These are phyloP conservation scores for Cricetomys ansorgei DNA, from an alignment of 2,113 vertebrate species.

Conservation along the genomic window DNA sequence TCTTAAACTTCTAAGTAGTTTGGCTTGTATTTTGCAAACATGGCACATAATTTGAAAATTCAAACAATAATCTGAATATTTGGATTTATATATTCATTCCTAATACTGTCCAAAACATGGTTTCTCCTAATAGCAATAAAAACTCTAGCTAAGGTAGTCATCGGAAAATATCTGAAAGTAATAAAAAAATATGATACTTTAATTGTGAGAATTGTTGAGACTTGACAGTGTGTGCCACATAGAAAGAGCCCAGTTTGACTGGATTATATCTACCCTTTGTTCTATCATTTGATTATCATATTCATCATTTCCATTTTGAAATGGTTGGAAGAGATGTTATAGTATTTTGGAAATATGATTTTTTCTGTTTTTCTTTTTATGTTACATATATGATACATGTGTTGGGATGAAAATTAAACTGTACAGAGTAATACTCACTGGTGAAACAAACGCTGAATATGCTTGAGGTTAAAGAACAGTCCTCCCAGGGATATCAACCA, in stretches of 20 bases:
- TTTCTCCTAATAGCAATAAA: neutral
- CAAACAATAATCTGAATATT: neutral
- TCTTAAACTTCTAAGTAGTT: neutral
- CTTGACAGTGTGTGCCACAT: neutral
- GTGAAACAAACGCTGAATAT: neutral
- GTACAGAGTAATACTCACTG: neutral
- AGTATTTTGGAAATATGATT: neutral
- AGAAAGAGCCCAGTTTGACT: neutral
- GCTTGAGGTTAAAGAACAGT: neutral
- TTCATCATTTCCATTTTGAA: neutral
- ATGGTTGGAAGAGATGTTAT: neutral
- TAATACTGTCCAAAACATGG: constrained; percentile 5
- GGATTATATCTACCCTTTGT: neutral
- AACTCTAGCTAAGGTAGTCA: neutral
- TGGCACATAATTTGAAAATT: constrained; percentile 44
- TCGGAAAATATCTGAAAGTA: neutral
- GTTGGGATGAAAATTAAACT: neutral
- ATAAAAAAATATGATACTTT: too few species aligned
- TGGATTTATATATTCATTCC: constrained; percentile 21
- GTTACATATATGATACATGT: too few species aligned
- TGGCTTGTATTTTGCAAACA: too few species aligned
- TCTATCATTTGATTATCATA: neutral
- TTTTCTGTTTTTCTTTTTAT: neutral
- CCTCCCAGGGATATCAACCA: too few species aligned
- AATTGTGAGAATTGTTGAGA: too few species aligned